Base-by-base conservation (phyloP, 2,113 vertebrate species). In the Entomyzon cyanotis region DNA sequence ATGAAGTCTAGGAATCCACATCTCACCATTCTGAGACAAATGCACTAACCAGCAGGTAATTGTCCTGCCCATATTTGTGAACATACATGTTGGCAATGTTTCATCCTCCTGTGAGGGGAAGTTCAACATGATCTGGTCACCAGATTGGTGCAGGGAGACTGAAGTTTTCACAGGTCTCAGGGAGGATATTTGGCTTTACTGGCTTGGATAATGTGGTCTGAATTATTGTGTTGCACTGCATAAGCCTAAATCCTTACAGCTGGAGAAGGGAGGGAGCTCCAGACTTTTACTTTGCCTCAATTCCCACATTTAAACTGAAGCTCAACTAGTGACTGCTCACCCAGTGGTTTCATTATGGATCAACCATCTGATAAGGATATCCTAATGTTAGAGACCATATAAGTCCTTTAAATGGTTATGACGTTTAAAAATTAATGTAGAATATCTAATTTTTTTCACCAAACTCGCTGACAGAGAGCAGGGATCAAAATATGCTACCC, bases 61-160 rank as follows among this genome's bases (percentile, higher is more conserved):
- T 50, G 13, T 65, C 62, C 17, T 86, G 30, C 27, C 22, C 11
- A 1, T 56, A 14, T 56, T 83, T 79, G 35, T 62, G 42, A 70
- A 52, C 41, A 31, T 12, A 33, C 2, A 1, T 41, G 11, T 33
- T 74, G 52, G 17, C 2, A 1, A 19, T 12, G 3, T 65, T 86
- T 83, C 35, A 60, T 35, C 9, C 30, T 65, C 21, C 10, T 28
- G 18, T 0, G 0, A 64, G 9, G 15, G 17, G 6, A 58, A 49
- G 27, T 84, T 88, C 18, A 49, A 6, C 3, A 2, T 44, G 24
- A 15, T 24, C 15, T 78, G 31, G 25, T 83, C 50, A 89, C 70
- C 55, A 89, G 22, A 41, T 5, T 47, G 27, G 10, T 52, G 37
- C 23, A 50, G 30, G 41, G 8, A 79, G 5, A 52, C 42, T 64